Percentiles rank a stretch among this genome's conserved stretches.
Conservation (phyloP, 2,797 vertebrate species). For the Silurus aristotelis region DNA sequence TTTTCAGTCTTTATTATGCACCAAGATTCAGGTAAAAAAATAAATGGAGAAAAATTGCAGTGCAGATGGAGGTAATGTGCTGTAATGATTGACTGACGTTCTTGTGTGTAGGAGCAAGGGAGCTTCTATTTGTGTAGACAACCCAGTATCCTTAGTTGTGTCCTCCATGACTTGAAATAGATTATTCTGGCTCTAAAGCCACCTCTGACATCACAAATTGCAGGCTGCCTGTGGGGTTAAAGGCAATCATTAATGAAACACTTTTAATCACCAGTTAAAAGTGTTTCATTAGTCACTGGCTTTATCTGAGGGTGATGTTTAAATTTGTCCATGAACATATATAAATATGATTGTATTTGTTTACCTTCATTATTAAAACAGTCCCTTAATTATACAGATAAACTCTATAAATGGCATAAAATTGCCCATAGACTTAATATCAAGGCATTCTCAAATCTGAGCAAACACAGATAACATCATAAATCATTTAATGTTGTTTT, state of each 20-base stretch:
- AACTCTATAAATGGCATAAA: background rate
- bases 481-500: background rate
- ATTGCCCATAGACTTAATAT: background rate
- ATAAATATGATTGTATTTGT: constrained; percentile 18
- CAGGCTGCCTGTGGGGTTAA: constrained; percentile 26
- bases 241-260: background rate
- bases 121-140: background rate
- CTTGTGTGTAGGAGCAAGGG: background rate
- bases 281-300: constrained; percentile 34
- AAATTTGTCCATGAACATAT: constrained; percentile 27
- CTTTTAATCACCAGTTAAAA: constrained; percentile 4
- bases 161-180: constrained; percentile 31
- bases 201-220: constrained; percentile 48
- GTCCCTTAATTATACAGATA: constrained; percentile 17
- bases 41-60: constrained; percentile 1
- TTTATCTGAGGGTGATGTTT: constrained; percentile 28
- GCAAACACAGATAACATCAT: background rate
- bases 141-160: constrained; percentile 17
- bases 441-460: background rate
- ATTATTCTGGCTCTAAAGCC: constrained; percentile 25
- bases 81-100: constrained; percentile 4
- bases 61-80: background rate
- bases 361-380: constrained; percentile 24
- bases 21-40: background rate
- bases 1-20: constrained; percentile 7